phyloP scores from a whole-genome alignment of 2,113 vertebrate species.

The Clarias magur region DNA sequence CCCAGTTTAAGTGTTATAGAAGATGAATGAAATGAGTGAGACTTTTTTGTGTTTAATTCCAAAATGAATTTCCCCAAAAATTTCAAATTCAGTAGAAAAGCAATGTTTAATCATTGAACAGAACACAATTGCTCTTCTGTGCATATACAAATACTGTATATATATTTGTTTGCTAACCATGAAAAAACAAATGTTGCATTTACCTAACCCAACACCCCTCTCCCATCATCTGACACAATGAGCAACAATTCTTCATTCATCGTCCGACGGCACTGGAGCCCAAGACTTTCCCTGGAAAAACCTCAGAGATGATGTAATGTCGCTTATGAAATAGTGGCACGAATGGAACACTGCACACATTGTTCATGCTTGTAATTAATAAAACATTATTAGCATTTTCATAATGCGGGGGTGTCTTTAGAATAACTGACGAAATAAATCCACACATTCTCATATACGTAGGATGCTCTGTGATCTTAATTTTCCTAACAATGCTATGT shows the following conservation, averaged over 20 bases:
- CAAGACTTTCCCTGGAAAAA: not conserved
- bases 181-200: not conserved
- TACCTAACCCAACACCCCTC: not conserved
- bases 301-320: not conserved
- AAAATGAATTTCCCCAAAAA: not conserved
- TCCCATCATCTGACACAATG: not conserved
- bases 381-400: not conserved
- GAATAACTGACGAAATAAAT: not conserved
- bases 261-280: not conserved
- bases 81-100: not conserved
- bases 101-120: not conserved
- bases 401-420: not conserved
- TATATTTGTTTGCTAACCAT: not conserved
- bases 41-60: not conserved
- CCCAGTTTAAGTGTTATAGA: too few relatives aligned
- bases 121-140: not conserved
- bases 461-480: not conserved
- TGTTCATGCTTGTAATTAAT: not conserved
- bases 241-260: not conserved
- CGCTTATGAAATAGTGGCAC: not conserved
- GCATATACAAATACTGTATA: not conserved
- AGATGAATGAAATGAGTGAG: not conserved
- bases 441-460: not conserved
- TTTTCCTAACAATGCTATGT: not conserved
- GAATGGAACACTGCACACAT: not conserved